Base-by-base conservation (phyloP, 2,888 invertebrate genomes). In the Folsomia candida region DNA sequence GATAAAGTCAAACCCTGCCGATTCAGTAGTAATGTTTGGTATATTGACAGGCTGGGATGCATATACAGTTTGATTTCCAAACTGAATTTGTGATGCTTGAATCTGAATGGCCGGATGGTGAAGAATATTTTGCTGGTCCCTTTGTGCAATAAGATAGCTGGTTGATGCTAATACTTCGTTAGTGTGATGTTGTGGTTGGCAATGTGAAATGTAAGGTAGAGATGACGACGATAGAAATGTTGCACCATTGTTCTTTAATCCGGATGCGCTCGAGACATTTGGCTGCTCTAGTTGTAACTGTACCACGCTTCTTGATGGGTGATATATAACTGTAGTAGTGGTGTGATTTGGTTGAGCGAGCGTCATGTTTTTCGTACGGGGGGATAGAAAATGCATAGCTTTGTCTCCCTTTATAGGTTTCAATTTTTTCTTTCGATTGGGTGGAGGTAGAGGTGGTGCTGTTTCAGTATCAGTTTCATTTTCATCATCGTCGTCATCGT, bases 1-100 rank as follows among this genome's bases (percentile, higher is more conserved):
- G 29, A 75, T 75, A 51, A 72, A 66, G 58, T 75, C 75, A 29
- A 61, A 71, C 6, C 70, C 70, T 47, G 51, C 66, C 0, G 69
- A 60, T 51, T 60, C 58, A 28, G 67, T 58, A 20, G 51, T 22
- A 18, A 47, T 51, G 22, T 67, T 37, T 26, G 51, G 47, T 11
- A 58, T 67, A 24, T 64, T 66, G 14, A 28, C 27, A 1, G 63
- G 57, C 25, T 58, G 37, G 4, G 58, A 2, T 3, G 66, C 47
- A 27, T 69, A 72, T 9, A 68, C 54, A 0, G 69, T 66, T 27
- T 54, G 51, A 27, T 25, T 57, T 26, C 54, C 37, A 4, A 51
- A 28, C 51, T 51, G 63, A 58, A 29, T 58, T 18, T 64, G 26
- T 2, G 64, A 22, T 6, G 51, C n/a, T 25, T 51, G 51, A 24